Base-by-base conservation (phyloP, 2,888 invertebrate genomes). In the Polymixis lichenea region DNA sequence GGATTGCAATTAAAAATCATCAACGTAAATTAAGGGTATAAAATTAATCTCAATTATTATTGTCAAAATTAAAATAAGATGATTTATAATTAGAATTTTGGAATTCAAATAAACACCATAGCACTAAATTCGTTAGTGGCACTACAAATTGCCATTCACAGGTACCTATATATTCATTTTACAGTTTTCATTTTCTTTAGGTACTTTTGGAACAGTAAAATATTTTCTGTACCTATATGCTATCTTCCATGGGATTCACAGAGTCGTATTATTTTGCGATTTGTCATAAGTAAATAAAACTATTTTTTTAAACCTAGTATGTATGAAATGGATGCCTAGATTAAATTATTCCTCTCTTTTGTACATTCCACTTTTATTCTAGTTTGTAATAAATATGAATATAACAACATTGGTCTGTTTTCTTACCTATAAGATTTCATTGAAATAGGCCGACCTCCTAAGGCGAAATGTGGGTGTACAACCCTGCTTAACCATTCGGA, bases 271-370 rank as follows among this genome's bases (percentile, higher is more conserved):
- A 46, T 46, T 56, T n/a, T 56, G n/a, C 46, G 28, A 46, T 28
- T 55, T 70, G 8, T 69, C 53, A 43, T 46, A 55, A 8, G 6
- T 11, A n/a, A 25, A 19, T 28, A 72, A 19, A 43, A 25, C 7
- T n/a, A 43, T 17, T 19, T 28, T 70, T 56, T 56, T 6, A n/a
- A 60, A 46, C 28, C 22, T 76, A 53, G 69, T 53, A 68, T 25
- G 32, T 58, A 64, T 65, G 64, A 46, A 58, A 64, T 58, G 32
- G 46, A 78, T 65, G 28, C 53, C n/a, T 78, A 77, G 78, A 64
- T 65, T 83, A 82, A 86, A 78, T 87, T 78, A 86, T 86, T 83
- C 58, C 78, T 79, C 69, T 82, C 76, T 86, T 80, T 86, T 87
- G 87, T 86, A 87, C 77, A 87, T 87, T 87, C 32, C 58, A 69